Conservation (phyloP, 2,888 invertebrate species). For the Drosophila neotestacea region DNA sequence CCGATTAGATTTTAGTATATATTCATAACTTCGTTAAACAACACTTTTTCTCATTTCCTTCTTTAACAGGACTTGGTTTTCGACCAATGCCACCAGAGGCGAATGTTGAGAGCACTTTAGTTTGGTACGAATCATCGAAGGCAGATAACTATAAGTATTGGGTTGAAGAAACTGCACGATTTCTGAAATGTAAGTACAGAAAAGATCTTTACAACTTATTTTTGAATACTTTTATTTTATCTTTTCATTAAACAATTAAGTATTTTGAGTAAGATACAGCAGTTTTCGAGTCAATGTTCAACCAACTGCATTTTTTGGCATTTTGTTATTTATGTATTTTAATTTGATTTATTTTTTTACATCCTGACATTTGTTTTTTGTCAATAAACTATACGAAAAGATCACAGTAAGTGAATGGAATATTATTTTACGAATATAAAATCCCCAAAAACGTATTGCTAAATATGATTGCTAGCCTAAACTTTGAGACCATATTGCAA, state of each 20-base stretch:
- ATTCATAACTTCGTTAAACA: not conserved
- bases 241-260: no score
- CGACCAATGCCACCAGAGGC: constrained; percentile 97
- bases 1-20: not conserved
- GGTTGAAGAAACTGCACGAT: constrained; percentile 91
- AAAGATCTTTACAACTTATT: not conserved
- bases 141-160: constrained; percentile 91
- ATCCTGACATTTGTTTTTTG: constrained; percentile 47
- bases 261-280: not conserved
- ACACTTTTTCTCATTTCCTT: not conserved
- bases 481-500: not conserved
- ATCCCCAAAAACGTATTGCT: constrained; percentile 25
- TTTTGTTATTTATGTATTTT: constrained; percentile 7
- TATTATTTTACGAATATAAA: constrained; percentile 1
- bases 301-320: not conserved
- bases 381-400: constrained; percentile 40
- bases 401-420: constrained; percentile 67
- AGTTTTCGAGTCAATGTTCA: not conserved
- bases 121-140: constrained; percentile 92
- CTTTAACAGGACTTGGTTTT: constrained; percentile 94
- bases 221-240: not conserved
- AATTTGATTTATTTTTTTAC: constrained; percentile 32
- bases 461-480: constrained; percentile 1
- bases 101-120: constrained; percentile 97
- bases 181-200: constrained; percentile 89